Evolutionary conservation across 2,113 vertebrate species (phyloP).

Genomic region (Odontesthes bonariensis): DNA sequence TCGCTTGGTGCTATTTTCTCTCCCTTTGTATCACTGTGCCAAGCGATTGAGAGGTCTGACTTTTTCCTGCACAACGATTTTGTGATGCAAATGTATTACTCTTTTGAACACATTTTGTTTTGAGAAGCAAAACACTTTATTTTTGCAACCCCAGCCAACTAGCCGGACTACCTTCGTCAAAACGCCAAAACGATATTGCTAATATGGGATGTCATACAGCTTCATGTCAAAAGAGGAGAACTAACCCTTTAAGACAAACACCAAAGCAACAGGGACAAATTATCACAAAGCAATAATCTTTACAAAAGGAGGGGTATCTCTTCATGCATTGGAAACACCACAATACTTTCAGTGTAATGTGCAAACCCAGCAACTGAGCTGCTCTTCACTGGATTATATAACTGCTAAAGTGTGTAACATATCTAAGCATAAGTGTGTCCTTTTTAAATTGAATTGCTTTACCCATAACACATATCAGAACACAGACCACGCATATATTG

Average conservation of each 20-base stretch:
- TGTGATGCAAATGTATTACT: too few species aligned
- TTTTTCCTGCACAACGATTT: too few species aligned
- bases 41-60: too few species aligned
- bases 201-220: too few species aligned
- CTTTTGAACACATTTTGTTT: too few species aligned
- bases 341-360: not conserved
- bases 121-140: too few species aligned
- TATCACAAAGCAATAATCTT: slow-evolving; percentile 6
- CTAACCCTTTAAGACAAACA: slow-evolving; percentile 33
- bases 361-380: not conserved
- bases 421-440: not conserved
- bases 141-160: too few species aligned
- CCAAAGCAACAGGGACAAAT: slow-evolving; percentile 24
- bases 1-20: too few species aligned
- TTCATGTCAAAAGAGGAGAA: too few species aligned
- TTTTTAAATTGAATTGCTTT: slow-evolving; percentile 1
- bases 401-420: not conserved
- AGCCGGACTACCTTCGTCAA: too few species aligned
- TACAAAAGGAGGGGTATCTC: slow-evolving; percentile 18
- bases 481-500: slow-evolving; percentile 68
- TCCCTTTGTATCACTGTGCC: too few species aligned
- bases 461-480: slow-evolving; percentile 42
- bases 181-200: too few species aligned
- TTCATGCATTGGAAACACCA: slow-evolving; percentile 60
- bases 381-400: not conserved